Conservation (phyloP, 2,113 vertebrate genomes). For the Neogale vison region DNA sequence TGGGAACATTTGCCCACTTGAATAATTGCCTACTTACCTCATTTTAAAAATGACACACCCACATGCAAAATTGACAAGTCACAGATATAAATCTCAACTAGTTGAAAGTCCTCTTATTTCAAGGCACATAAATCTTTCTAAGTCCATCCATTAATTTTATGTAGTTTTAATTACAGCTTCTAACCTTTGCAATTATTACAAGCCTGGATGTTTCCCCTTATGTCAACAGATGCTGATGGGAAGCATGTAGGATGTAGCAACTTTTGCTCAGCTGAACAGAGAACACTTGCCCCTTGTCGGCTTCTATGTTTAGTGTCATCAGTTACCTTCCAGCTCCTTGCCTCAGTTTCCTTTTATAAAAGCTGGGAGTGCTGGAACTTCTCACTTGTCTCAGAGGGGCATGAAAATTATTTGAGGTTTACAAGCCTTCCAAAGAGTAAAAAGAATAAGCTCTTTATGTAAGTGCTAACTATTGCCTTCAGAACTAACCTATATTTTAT, state of each 20-base stretch:
- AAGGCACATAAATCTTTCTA: slow-evolving; percentile 84
- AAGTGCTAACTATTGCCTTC: slow-evolving; percentile 77
- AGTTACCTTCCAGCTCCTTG: neutral
- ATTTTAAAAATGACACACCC: slow-evolving; percentile 58
- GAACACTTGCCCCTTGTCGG: neutral
- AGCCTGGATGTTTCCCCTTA: slow-evolving; percentile 76
- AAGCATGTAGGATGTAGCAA: neutral
- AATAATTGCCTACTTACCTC: slow-evolving; percentile 44
- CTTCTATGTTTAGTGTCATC: neutral
- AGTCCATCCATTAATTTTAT: slow-evolving; percentile 84
- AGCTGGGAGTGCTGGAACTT: neutral
- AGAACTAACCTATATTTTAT: slow-evolving; percentile 79
- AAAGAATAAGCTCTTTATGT: slow-evolving; percentile 61
- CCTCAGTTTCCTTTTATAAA: slow-evolving; percentile 65
- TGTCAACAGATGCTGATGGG: slow-evolving; percentile 51
- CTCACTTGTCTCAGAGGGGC: slow-evolving; percentile 31
- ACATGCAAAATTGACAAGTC: slow-evolving; percentile 65
- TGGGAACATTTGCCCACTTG: neutral
- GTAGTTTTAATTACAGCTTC: slow-evolving; percentile 86
- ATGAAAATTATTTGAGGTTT: slow-evolving; percentile 70
- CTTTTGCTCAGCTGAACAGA: neutral
- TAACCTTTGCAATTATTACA: slow-evolving; percentile 84
- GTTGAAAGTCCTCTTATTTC: slow-evolving; percentile 85
- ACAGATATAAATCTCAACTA: slow-evolving; percentile 85
- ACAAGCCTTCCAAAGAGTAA: slow-evolving; percentile 60